Evolutionary conservation across 2,888 invertebrate species (phyloP).

Genomic region (Conops quadrifasciatus): DNA sequence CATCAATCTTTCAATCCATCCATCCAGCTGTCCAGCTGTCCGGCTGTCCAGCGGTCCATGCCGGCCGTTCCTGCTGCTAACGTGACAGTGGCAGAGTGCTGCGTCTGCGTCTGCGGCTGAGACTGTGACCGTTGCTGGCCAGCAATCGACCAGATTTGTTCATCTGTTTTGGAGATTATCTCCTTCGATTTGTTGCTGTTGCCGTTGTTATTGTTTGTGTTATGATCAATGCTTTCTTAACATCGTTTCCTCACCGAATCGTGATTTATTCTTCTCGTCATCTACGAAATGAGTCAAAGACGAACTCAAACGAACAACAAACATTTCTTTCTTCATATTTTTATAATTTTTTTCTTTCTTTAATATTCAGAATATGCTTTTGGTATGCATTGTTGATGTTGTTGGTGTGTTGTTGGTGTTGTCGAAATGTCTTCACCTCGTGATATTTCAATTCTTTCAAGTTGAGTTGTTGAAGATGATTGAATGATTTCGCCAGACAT

Average conservation of each 20-base stretch:
- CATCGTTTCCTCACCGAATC: slow-evolving; percentile 13
- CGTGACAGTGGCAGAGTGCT: background rate
- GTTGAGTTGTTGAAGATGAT: slow-evolving; percentile 39
- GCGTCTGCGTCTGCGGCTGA: background rate
- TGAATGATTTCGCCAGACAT: slow-evolving; percentile 38
- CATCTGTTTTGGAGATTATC: slow-evolving; percentile 13
- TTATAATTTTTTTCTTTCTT: too few species aligned
- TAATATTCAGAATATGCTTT: background rate
- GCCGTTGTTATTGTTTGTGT: slow-evolving; percentile 4
- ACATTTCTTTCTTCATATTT: background rate
- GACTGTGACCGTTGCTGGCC: background rate
- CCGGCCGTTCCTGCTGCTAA: background rate
- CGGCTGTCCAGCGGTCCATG: background rate
- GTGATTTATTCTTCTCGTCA: slow-evolving; percentile 2
- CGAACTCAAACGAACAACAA: background rate
- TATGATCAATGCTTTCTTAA: slow-evolving; percentile 1
- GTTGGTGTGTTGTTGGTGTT: background rate
- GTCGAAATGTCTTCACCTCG: slow-evolving; percentile 33
- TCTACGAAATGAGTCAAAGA: background rate
- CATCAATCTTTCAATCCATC: background rate
- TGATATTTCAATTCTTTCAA: slow-evolving; percentile 30
- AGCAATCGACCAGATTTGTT: slow-evolving; percentile 7
- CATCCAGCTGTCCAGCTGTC: background rate
- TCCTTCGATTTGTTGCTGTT: slow-evolving; percentile 15
- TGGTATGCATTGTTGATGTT: slow-evolving; percentile 25